Percentiles rank a stretch among this genome's conserved stretches.
Conservation (phyloP, 2,113 vertebrate species). For the Plectropomus leopardus region DNA sequence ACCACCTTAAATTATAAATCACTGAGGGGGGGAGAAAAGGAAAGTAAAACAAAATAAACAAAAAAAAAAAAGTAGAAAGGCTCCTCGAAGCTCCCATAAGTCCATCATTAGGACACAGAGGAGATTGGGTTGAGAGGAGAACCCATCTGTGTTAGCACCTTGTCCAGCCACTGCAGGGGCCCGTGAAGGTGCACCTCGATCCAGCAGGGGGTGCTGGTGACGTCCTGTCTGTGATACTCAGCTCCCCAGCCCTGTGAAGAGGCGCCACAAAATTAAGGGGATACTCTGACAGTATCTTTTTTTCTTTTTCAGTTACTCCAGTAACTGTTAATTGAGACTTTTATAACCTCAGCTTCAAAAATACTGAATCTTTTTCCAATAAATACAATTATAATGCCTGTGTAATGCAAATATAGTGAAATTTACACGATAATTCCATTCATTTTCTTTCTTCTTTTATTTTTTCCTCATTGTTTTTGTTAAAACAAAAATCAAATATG, state of each 20-base stretch:
- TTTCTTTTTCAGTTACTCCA: too few relatives aligned
- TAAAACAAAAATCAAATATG: too few relatives aligned
- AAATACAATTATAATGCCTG: too few relatives aligned
- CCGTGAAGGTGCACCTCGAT: conserved; percentile 98
- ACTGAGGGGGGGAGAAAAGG: conserved; percentile 24
- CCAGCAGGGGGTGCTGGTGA: conserved; percentile 98
- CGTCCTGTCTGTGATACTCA: conserved; percentile 96
- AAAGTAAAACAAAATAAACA: conserved; percentile 8
- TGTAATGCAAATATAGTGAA: too few relatives aligned
- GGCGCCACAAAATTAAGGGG: not conserved
- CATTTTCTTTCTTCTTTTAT: too few relatives aligned
- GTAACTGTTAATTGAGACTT: too few relatives aligned
- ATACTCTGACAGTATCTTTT: too few relatives aligned
- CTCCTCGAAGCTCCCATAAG: conserved; percentile 47
- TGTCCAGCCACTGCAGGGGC: conserved; percentile 98
- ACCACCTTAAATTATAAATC: conserved; percentile 82
- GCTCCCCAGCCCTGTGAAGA: conserved; percentile 94
- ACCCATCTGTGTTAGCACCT: conserved; percentile 99
- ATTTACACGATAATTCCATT: too few relatives aligned
- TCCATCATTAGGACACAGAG: conserved; percentile 95
- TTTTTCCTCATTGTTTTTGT: too few relatives aligned
- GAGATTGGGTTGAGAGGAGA: conserved; percentile 98
- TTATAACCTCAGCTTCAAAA: too few relatives aligned
- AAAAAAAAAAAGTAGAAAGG: conserved; percentile 49
- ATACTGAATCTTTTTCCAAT: too few relatives aligned